phyloP scores from a whole-genome alignment of 1,140 invertebrate genomes.

The Caenorhabditis briggsae region DNA sequence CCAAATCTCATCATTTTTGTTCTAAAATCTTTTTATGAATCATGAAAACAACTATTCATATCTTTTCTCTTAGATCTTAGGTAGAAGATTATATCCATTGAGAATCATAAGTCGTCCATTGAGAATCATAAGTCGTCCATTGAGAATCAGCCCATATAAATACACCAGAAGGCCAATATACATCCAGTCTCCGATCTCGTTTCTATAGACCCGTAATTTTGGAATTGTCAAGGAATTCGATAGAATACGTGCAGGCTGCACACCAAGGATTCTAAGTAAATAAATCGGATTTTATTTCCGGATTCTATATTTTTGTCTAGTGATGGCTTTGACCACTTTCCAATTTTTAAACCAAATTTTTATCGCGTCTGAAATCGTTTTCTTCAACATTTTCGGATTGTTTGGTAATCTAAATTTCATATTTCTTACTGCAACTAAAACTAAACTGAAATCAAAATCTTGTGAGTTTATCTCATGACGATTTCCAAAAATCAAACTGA shows the following conservation, averaged over 20 bases:
- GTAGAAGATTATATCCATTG: too few species aligned
- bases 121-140: too few species aligned
- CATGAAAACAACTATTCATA: too few species aligned
- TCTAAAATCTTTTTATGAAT: too few species aligned
- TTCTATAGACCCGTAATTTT: background rate
- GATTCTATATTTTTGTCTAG: background rate
- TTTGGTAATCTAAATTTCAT: conserved; percentile 50
- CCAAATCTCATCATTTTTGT: too few species aligned
- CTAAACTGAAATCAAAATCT: conserved; percentile 10
- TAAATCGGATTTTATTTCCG: background rate
- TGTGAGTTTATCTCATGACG: background rate
- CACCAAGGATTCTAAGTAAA: background rate
- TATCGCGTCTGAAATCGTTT: conserved; percentile 29
- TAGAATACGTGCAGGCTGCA: conserved; percentile 17
- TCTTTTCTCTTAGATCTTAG: too few species aligned
- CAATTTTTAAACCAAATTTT: conserved; percentile 31
- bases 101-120: too few species aligned
- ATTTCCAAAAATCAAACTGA: background rate
- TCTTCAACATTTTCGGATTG: conserved; percentile 39
- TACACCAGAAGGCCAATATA: background rate
- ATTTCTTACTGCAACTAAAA: background rate
- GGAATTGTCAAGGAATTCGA: background rate
- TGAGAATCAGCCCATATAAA: background rate
- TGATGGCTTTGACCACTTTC: background rate
- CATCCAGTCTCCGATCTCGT: background rate